Base-by-base conservation (phyloP, 2,113 vertebrate genomes). In the Macrotus californicus region DNA sequence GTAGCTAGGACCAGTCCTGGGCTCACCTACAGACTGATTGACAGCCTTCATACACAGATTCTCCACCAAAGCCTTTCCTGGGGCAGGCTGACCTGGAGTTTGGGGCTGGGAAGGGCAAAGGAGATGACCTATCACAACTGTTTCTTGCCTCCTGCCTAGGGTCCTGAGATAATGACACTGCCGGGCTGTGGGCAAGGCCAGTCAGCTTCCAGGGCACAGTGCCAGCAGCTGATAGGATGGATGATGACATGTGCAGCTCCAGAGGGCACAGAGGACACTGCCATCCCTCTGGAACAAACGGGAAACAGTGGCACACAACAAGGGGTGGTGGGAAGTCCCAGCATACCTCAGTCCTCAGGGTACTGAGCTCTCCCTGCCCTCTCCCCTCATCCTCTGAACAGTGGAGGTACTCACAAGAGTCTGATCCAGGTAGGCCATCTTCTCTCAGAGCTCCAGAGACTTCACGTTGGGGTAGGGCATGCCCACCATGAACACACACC, bases 391-490 rank as follows among this genome's bases (percentile, higher is more conserved):
- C 50, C 50, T 52, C 54, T 5, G 54, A 56, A 56, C 19, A 19
- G 1, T 1, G 1, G 19, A 4, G 76, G 7, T 34, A 91, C 76
- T 98, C 97, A 99, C 99, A 97, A 99, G 98, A 77, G 98, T 98
- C 98, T 99, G 99, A 89, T 99, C 99, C 95, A 99, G 98, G 96
- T 99, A 99, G 9, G 99, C 94, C 99, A 99, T 99, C 98, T 99
- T 99, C 98, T 99, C 99, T 95, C 99, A 99, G 43, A 99, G 98
- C 97, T 99, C 99, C 52, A 99, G 99, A 82, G 99, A 99, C 96
- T 98, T 99, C 97, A 99, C 98, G 96, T 99, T 99, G 88, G 99
- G 99, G 96, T 99, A 99, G 0, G 99, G 99, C 99, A 99, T 99
- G 96, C 99, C 99, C 81, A 99, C 99, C 99, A 99, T 99, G 94